Percentiles rank a stretch among this genome's conserved stretches.
These are phyloP conservation scores for Melinopterus prodromus DNA, from an alignment of 2,888 invertebrate genomes.

Conservation along the genomic window DNA sequence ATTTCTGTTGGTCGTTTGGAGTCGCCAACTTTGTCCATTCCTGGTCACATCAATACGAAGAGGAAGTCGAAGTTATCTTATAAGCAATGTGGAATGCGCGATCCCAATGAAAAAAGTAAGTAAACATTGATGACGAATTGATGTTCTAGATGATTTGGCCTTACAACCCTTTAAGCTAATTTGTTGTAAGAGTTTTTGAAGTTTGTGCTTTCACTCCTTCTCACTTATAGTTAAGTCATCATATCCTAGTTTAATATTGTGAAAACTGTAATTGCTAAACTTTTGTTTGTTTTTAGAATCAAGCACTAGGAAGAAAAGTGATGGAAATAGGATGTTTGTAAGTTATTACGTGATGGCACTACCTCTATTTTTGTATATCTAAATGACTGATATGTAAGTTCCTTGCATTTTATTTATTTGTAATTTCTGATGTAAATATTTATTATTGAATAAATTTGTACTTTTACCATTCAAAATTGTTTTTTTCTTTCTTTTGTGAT, in stretches of 20 bases:
- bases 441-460: not conserved
- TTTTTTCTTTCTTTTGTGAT: not conserved
- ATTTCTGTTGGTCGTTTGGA: slow-evolving; percentile 78
- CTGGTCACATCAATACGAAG: slow-evolving; percentile 77
- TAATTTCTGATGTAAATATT: slow-evolving; percentile 4
- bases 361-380: not conserved
- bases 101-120: slow-evolving; percentile 71
- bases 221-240: no score
- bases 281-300: not conserved
- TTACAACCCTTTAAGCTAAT: no score
- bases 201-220: no score
- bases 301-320: not conserved
- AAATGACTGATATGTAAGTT: not conserved
- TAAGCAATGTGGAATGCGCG: slow-evolving; percentile 78
- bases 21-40: slow-evolving; percentile 78
- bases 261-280: not conserved
- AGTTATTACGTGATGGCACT: not conserved
- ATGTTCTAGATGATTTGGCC: no score
- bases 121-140: not conserved
- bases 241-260: not conserved
- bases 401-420: not conserved
- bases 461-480: not conserved
- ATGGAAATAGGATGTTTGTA: not conserved
- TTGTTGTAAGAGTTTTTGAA: no score
- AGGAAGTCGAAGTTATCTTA: slow-evolving; percentile 77